These are phyloP conservation scores for Watsonalla binaria DNA, from an alignment of 2,888 invertebrate species.

Conservation along the genomic window DNA sequence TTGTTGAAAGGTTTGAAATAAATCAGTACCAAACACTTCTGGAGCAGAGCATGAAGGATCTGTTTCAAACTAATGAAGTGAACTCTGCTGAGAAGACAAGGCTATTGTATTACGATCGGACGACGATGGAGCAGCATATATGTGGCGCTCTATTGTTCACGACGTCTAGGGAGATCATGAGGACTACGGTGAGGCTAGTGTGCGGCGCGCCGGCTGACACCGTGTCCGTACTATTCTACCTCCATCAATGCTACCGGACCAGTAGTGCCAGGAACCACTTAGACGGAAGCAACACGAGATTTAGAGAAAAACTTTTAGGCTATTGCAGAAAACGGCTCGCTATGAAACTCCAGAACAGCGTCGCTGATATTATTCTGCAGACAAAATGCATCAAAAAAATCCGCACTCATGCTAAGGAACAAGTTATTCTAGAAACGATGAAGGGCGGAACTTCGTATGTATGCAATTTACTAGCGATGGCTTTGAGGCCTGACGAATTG, in stretches of 20 bases:
- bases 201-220: conserved; percentile 53
- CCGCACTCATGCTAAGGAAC: conserved; percentile 46
- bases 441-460: conserved; percentile 59
- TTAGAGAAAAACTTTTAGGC: conserved; percentile 60
- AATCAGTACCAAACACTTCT: conserved; percentile 58
- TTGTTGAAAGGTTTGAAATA: conserved; percentile 59
- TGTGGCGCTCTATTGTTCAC: conserved; percentile 49
- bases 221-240: conserved; percentile 66
- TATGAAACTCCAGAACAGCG: conserved; percentile 48
- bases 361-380: conserved; percentile 51
- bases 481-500: conserved; percentile 62
- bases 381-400: conserved; percentile 54
- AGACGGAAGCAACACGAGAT: conserved; percentile 55
- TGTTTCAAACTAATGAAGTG: conserved; percentile 42
- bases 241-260: conserved; percentile 64
- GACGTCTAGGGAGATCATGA: conserved; percentile 62
- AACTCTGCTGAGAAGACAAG: conserved; percentile 29
- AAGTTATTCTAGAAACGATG: conserved; percentile 59
- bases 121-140: conserved; percentile 62
- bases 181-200: conserved; percentile 52
- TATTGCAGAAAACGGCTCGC: conserved; percentile 52
- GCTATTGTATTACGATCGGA: conserved; percentile 55
- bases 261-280: conserved; percentile 52
- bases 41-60: conserved; percentile 45
- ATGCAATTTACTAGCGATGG: conserved; percentile 64